Evolutionary conservation across 2,113 vertebrate genomes (phyloP).

Genomic region (Chiloscyllium plagiosum): DNA sequence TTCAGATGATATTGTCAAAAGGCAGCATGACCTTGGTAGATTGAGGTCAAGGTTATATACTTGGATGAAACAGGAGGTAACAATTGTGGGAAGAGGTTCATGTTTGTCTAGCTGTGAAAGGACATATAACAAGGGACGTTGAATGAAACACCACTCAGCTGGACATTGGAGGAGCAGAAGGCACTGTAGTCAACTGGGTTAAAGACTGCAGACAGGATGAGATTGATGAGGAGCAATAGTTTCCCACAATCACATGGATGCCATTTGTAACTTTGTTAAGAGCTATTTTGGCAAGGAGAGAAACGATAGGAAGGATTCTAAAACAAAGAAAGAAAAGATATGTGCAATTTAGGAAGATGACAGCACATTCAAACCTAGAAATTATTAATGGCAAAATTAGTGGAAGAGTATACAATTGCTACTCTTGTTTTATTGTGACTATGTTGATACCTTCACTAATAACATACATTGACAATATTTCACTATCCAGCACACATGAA

Average conservation of each 20-base stretch:
- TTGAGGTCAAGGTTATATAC: not conserved
- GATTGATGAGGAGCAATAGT: not conserved
- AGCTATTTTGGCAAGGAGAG: not conserved
- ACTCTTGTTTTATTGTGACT: not conserved
- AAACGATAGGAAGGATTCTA: not conserved
- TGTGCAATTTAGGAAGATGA: not conserved
- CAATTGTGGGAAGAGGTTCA: not conserved
- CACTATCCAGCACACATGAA: not conserved
- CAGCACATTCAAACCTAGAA: not conserved
- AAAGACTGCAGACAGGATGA: not conserved
- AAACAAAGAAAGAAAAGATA: not conserved
- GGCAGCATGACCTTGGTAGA: not conserved
- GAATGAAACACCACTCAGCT: not conserved
- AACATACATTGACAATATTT: not conserved
- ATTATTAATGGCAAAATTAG: not conserved
- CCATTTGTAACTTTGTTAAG: not conserved
- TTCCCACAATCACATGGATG: not conserved
- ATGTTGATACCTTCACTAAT: not conserved
- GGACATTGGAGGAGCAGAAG: not conserved
- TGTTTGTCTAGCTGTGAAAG: not conserved
- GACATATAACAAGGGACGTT: not conserved
- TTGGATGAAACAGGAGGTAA: not conserved
- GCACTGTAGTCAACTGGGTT: not conserved
- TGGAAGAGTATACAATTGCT: not conserved
- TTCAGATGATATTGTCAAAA: not conserved